phyloP scores from a whole-genome alignment of 2,113 vertebrate genomes.

The Panurus biarmicus region DNA sequence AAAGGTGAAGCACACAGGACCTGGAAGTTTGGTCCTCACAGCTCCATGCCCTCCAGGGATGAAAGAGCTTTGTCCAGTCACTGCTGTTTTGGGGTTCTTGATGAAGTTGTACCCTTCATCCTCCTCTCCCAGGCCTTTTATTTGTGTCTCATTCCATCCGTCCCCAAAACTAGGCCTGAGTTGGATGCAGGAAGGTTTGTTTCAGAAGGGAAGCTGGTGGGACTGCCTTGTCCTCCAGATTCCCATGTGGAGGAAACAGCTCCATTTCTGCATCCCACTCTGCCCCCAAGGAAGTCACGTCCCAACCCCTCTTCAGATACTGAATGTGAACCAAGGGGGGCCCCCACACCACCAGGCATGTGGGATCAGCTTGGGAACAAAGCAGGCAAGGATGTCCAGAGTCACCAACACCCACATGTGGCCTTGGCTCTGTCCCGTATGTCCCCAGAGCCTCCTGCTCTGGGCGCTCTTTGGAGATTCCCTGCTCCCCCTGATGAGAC shows the following conservation, averaged over 20 bases:
- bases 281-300: background rate
- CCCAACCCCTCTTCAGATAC: background rate
- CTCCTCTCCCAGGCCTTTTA: background rate
- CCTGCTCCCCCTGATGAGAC: background rate
- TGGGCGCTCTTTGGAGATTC: background rate
- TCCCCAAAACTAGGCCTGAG: background rate
- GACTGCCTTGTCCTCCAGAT: background rate
- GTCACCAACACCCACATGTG: background rate
- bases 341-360: background rate
- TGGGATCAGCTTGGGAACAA: background rate
- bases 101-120: background rate
- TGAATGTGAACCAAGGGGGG: fast-evolving
- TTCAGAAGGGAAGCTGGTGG: background rate
- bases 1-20: background rate
- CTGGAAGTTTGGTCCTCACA: background rate
- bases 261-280: fast-evolving
- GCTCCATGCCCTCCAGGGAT: background rate
- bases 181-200: background rate
- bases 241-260: background rate
- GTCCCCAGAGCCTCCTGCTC: background rate
- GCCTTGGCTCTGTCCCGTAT: fast-evolving
- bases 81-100: background rate
- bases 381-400: background rate
- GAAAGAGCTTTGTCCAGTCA: background rate
- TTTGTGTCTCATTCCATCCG: background rate